phyloP scores from a whole-genome alignment of 2,113 vertebrate species.

The Rhinichthys klamathensis region DNA sequence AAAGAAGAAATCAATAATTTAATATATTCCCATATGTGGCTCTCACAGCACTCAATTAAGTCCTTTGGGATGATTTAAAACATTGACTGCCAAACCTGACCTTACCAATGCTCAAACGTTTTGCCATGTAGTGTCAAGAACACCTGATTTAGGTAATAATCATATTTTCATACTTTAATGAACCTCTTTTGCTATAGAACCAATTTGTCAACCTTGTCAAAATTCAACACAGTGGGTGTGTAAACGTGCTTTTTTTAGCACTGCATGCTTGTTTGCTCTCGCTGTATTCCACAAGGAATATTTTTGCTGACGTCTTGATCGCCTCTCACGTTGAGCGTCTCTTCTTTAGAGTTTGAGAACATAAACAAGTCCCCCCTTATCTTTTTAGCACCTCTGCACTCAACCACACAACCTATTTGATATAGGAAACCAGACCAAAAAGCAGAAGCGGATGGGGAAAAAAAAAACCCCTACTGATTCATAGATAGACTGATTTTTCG shows the following conservation, averaged over 20 bases:
- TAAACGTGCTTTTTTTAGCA: not conserved
- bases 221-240: not conserved
- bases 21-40: not conserved
- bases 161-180: not conserved
- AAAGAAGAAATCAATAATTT: not conserved
- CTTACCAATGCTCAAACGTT: not conserved
- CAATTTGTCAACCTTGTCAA: conserved; percentile 7
- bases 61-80: not conserved
- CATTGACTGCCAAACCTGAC: not conserved
- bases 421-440: conserved; percentile 63
- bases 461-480: conserved; percentile 61
- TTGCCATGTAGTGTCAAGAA: not conserved
- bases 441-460: conserved; percentile 54
- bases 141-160: not conserved
- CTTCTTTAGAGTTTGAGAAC: conserved; percentile 9
- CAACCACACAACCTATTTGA: conserved; percentile 65
- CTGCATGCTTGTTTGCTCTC: not conserved
- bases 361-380: conserved; percentile 58
- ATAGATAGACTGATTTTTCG: conserved; percentile 56
- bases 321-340: not conserved
- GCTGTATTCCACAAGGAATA: conserved; percentile 32
- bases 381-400: conserved; percentile 62
- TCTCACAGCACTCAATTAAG: not conserved
- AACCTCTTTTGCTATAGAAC: not conserved
- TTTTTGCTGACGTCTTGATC: conserved; percentile 34